Percentiles rank a stretch among this genome's conserved stretches.
phyloP scores from a whole-genome alignment of 2,888 invertebrate species.

The Gisinianus flammeolus region DNA sequence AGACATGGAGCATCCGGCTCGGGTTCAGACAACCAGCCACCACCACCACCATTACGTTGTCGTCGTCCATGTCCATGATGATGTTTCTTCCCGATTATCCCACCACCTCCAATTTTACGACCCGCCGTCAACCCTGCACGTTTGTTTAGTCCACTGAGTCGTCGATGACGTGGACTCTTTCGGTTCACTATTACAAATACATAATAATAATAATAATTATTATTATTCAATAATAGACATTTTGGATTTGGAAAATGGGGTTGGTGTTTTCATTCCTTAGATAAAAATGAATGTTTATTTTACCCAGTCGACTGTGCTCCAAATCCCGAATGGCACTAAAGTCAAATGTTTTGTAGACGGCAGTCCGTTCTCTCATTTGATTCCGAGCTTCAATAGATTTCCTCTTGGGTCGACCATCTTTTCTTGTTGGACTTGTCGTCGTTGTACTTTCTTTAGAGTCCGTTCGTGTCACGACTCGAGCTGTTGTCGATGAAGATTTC shows the following conservation, averaged over 20 bases:
- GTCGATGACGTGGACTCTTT: conserved; percentile 14
- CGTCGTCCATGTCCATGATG: conserved; percentile 20
- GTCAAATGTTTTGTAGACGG: conserved; percentile 57
- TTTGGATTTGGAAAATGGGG: background rate
- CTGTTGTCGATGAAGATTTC: background rate
- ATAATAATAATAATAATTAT: background rate
- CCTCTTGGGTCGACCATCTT: background rate
- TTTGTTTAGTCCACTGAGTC: conserved; percentile 21
- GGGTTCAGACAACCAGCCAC: conserved; percentile 59
- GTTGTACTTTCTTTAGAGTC: conserved; percentile 15
- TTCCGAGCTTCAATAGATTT: conserved; percentile 20
- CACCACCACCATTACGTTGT: background rate
- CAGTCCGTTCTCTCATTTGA: conserved; percentile 34
- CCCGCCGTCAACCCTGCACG: conserved; percentile 41
- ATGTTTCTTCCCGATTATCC: conserved; percentile 50
- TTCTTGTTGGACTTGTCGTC: background rate
- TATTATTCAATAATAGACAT: background rate
- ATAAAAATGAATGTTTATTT: background rate
- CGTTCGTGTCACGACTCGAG: background rate
- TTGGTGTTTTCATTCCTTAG: background rate
- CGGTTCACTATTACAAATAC: background rate
- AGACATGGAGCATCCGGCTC: conserved; percentile 68
- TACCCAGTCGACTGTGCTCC: background rate
- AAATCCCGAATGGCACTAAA: conserved; percentile 46
- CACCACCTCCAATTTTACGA: conserved; percentile 60